Base-by-base conservation (phyloP, 1,140 invertebrate genomes). In the Mesaphorura yosii region DNA sequence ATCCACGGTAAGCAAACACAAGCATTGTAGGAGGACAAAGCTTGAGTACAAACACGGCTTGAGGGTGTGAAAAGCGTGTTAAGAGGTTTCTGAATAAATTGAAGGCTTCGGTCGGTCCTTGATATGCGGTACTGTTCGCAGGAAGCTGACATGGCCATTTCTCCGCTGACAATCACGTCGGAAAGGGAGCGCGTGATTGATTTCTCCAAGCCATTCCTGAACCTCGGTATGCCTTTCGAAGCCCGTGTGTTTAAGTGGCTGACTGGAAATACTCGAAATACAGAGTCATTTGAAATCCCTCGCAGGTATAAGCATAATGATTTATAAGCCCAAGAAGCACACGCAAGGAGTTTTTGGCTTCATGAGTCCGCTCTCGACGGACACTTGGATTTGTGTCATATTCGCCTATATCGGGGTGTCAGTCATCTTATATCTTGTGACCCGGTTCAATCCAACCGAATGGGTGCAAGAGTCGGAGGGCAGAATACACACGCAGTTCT, bases 141-240 rank as follows among this genome's bases (percentile, higher is more conserved):
- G 76, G 74, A 76, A 67, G 79, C 79, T 6, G 78, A 82, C 65
- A 66, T 81, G 37, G 75, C 77, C 1, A 76, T 82, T 19, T 75
- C 78, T 12, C 75, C 78, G 2, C 65, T 81, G 38, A 81, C 79
- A 29, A 81, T 81, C 57, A 81, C 76, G 23, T 68, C 73, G 64
- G 66, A 73, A 29, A 51, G 80, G 41, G 79, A 82, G 66, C 67
- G 78, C 60, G 77, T 78, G 14, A 76, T 82, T 46, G 80, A 82
- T 66, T 65, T 65, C 40, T 77, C 76, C n/a, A 82, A 82, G 66
- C 80, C 80, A 22, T 82, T 81, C 67, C 76, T 82, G 69, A 78
- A 77, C 48, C 70, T 81, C 3, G 80, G 81, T n/a, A n/a, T n/a
- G n/a, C n/a, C n/a, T n/a, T n/a, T n/a, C n/a, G n/a, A n/a, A n/a